Evolutionary conservation across 2,888 invertebrate genomes (phyloP).

Genomic region (Pomacea canaliculata): DNA sequence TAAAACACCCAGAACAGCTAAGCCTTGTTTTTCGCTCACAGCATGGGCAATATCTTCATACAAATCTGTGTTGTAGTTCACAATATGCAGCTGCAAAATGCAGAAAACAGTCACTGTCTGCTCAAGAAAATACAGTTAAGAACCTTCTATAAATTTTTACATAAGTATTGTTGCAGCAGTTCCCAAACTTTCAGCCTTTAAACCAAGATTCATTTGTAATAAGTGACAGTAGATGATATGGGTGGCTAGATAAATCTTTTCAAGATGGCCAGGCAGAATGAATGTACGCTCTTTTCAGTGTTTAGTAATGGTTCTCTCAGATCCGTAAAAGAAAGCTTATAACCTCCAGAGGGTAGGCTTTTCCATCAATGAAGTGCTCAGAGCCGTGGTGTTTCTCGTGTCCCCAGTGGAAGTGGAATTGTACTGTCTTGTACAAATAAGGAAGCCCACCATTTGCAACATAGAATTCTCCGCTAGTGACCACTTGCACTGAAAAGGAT

Average conservation of each 20-base stretch:
- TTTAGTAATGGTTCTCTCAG: too few species aligned
- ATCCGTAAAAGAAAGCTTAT: too few species aligned
- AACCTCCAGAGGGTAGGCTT: constrained; percentile 73
- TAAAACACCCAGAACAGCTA: constrained; percentile 78
- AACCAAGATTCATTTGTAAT: too few species aligned
- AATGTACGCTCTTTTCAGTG: too few species aligned
- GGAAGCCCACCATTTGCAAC: constrained; percentile 57
- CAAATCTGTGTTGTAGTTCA: constrained; percentile 77
- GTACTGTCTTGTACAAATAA: constrained; percentile 73
- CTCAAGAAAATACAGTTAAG: too few species aligned
- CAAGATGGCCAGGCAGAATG: too few species aligned
- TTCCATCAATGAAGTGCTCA: constrained; percentile 82
- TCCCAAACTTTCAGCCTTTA: too few species aligned
- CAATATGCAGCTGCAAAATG: constrained; percentile 77
- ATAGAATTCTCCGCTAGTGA: constrained; percentile 50
- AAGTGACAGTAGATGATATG: too few species aligned
- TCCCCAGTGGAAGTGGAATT: constrained; percentile 88
- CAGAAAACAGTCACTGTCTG: too few species aligned
- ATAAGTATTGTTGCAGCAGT: too few species aligned
- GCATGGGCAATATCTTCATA: constrained; percentile 74
- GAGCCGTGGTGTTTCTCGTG: constrained; percentile 81
- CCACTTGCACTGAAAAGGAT: constrained; percentile 50
- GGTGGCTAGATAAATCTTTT: too few species aligned
- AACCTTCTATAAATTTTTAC: too few species aligned
- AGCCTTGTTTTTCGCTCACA: constrained; percentile 73